Conservation (phyloP, 2,888 invertebrate species). For the Chalcosyrphus nemorum region DNA sequence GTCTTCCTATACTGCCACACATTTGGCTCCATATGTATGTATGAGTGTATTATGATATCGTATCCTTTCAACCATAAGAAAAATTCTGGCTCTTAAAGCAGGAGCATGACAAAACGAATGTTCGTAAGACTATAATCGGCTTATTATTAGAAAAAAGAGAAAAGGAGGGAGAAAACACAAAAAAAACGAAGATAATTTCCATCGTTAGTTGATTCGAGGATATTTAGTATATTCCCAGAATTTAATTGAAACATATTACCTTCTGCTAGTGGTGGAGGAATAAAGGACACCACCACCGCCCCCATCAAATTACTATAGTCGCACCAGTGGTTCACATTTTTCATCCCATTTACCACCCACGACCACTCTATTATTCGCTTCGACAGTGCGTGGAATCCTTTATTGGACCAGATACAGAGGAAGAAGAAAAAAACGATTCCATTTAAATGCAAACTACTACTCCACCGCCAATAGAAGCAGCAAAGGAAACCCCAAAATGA, state of each 20-base stretch:
- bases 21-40: slow-evolving; percentile 1
- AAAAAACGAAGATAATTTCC: not conserved
- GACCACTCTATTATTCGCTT: slow-evolving; percentile 38
- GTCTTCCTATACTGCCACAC: slow-evolving; percentile 24
- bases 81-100: slow-evolving; percentile 23
- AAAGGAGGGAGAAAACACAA: not conserved
- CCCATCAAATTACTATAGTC: not conserved
- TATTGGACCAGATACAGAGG: slow-evolving; percentile 20
- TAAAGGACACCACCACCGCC: not conserved
- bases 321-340: slow-evolving; percentile 28
- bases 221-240: slow-evolving; percentile 18
- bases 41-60: slow-evolving; percentile 7
- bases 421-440: slow-evolving; percentile 12
- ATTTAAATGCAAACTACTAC: slow-evolving; percentile 68
- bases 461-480: not conserved
- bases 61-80: slow-evolving; percentile 52
- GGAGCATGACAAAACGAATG: slow-evolving; percentile 52
- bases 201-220: slow-evolving; percentile 32
- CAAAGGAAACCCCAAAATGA: slow-evolving; percentile 12
- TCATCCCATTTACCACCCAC: slow-evolving; percentile 20
- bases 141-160: slow-evolving; percentile 49
- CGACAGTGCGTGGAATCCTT: slow-evolving; percentile 60
- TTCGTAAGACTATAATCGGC: slow-evolving; percentile 67
- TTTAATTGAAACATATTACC: slow-evolving; percentile 57
- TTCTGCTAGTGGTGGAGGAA: not conserved